A percentile compares a stretch with the other conserved stretches of the same genome.
phyloP scores from a whole-genome alignment of 2,888 invertebrate genomes.

The Thymelicus sylvestris region DNA sequence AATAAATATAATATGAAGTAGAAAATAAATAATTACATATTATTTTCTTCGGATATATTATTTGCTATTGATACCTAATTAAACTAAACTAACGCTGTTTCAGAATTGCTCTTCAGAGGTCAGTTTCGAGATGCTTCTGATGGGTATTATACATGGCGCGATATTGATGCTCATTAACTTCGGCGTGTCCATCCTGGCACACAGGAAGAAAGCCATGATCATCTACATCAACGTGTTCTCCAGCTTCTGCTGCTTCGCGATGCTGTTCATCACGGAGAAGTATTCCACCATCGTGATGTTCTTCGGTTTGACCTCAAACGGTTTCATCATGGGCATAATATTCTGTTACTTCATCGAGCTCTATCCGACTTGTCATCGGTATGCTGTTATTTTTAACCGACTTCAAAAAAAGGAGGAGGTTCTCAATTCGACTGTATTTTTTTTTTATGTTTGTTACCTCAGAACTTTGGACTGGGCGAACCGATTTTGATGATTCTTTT shows the following conservation, averaged over 20 bases:
- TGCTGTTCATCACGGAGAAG: conserved; percentile 48
- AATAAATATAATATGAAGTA: no score
- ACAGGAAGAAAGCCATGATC: conserved; percentile 51
- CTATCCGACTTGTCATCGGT: conserved; percentile 62
- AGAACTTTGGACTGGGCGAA: no score
- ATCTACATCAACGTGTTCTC: conserved; percentile 48
- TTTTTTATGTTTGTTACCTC: no score
- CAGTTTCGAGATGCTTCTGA: conserved; percentile 40
- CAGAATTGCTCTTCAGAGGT: conserved; percentile 13
- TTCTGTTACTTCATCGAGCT: conserved; percentile 60
- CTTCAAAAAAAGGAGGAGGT: no score
- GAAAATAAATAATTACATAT: no score
- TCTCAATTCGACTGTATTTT: no score
- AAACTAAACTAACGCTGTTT: conserved; percentile 1
- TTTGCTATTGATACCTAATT: not conserved
- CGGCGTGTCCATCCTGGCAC: conserved; percentile 50
- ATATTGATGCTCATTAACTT: conserved; percentile 51
- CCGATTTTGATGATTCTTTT: no score
- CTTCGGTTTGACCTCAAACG: conserved; percentile 51
- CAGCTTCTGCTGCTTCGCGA: conserved; percentile 45
- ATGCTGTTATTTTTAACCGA: conserved; percentile 39
- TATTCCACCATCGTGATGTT: conserved; percentile 53
- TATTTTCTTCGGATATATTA: no score
- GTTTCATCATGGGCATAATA: conserved; percentile 53
- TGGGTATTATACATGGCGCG: conserved; percentile 47